Conservation (phyloP, 2,888 invertebrate species). For the Baccha elongata region DNA sequence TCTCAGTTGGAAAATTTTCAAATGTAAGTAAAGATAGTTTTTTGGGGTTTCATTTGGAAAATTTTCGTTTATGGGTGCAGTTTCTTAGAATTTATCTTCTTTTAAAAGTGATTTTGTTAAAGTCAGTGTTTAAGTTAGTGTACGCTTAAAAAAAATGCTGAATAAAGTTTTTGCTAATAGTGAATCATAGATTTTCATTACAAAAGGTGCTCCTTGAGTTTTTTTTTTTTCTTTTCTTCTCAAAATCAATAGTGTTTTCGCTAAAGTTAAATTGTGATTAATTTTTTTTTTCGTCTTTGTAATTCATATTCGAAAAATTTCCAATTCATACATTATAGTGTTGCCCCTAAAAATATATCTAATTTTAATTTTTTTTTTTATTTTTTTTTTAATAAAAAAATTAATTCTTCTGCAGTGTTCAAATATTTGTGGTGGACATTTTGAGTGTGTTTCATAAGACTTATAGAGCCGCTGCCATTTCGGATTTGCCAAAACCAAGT, state of each 20-base stretch:
- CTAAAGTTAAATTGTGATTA: not conserved
- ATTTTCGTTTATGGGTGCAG: constrained; percentile 59
- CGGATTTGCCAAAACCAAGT: constrained; percentile 38
- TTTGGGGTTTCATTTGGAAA: constrained; percentile 51
- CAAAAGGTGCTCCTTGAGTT: constrained; percentile 14
- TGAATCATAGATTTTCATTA: constrained; percentile 36
- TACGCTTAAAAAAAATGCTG: constrained; percentile 32
- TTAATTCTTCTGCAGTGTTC: constrained; percentile 57
- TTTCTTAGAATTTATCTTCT: constrained; percentile 21
- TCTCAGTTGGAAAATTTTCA: constrained; percentile 62
- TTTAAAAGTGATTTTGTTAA: constrained; percentile 30
- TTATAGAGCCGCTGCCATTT: constrained; percentile 55
- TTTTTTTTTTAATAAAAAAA: constrained; percentile 13
- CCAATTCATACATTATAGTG: not conserved
- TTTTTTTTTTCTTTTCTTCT: constrained; percentile 21
- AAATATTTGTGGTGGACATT: constrained; percentile 64
- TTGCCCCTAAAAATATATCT: constrained; percentile 3
- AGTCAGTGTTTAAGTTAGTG: constrained; percentile 49
- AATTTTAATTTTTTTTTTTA: not conserved
- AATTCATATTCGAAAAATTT: constrained; percentile 10
- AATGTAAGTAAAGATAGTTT: constrained; percentile 66
- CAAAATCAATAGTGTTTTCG: constrained; percentile 51
- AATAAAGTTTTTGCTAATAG: not conserved
- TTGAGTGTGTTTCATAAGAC: constrained; percentile 69
- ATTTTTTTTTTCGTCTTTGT: constrained; percentile 8